Evolutionary conservation across 2,797 vertebrate species (phyloP).

Genomic region (Schizopygopsis malacanthus): DNA sequence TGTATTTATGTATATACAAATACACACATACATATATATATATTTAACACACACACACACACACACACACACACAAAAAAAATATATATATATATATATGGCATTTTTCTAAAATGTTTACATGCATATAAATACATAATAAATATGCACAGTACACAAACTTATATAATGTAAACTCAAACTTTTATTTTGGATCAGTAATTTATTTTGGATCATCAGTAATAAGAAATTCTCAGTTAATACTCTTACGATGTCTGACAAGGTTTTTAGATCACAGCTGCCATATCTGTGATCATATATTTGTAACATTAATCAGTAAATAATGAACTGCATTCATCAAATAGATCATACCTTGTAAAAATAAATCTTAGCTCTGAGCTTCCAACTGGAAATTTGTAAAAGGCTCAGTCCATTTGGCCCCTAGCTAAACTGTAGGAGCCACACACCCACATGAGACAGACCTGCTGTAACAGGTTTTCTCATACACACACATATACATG

Average conservation of each 20-base stretch:
- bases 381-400: constrained; percentile 52
- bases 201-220: background rate
- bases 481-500: constrained; percentile 44
- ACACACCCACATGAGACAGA: constrained; percentile 73
- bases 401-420: constrained; percentile 65
- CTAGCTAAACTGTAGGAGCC: constrained; percentile 69
- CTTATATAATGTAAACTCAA: too few species aligned
- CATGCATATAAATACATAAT: too few species aligned
- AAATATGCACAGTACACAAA: too few species aligned
- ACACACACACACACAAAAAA: too few species aligned
- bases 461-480: constrained; percentile 80
- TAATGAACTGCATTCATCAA: background rate
- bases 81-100: too few species aligned
- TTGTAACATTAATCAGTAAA: background rate
- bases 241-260: background rate
- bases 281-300: background rate
- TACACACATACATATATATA: too few species aligned
- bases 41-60: too few species aligned
- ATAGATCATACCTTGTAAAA: background rate
- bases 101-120: too few species aligned
- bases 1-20: too few species aligned
- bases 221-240: background rate
- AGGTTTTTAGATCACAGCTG: constrained; percentile 3
- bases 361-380: constrained; percentile 43
- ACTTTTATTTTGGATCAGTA: too few species aligned